Conservation (phyloP, 1,140 invertebrate species). For the Phocides pigmalion region DNA sequence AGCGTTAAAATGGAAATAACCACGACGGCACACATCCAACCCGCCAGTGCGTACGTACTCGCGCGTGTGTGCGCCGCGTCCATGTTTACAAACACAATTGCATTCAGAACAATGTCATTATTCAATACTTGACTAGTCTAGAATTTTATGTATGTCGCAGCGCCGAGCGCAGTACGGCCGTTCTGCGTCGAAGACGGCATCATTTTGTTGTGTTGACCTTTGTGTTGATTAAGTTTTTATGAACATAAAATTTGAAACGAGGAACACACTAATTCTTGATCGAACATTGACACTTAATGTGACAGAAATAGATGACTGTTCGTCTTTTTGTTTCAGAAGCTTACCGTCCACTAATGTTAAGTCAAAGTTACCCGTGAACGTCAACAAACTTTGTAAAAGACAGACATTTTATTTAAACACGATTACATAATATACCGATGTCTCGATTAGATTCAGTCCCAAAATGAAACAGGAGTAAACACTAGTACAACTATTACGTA, state of each 20-base stretch:
- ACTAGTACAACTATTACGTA: too few relatives aligned
- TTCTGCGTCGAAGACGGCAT: background rate
- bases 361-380: too few relatives aligned
- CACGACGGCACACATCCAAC: conserved; percentile 36
- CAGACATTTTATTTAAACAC: too few relatives aligned
- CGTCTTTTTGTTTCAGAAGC: too few relatives aligned
- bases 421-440: too few relatives aligned
- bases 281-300: too few relatives aligned
- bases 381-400: too few relatives aligned
- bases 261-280: too few relatives aligned
- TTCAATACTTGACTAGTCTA: conserved; percentile 65
- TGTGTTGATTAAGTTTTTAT: background rate
- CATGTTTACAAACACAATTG: conserved; percentile 71
- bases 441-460: too few relatives aligned
- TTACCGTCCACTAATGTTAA: too few relatives aligned
- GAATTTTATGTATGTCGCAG: conserved; percentile 58
- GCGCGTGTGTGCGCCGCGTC: conserved; percentile 39
- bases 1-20: conserved; percentile 55
- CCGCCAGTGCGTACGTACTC: conserved; percentile 25
- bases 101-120: conserved; percentile 74
- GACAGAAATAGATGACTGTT: too few relatives aligned
- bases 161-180: conserved; percentile 34
- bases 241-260: background rate
- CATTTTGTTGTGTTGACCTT: background rate
- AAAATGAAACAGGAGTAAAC: too few relatives aligned